phyloP scores from a whole-genome alignment of 1,140 invertebrate genomes.

The Tribolium madens region DNA sequence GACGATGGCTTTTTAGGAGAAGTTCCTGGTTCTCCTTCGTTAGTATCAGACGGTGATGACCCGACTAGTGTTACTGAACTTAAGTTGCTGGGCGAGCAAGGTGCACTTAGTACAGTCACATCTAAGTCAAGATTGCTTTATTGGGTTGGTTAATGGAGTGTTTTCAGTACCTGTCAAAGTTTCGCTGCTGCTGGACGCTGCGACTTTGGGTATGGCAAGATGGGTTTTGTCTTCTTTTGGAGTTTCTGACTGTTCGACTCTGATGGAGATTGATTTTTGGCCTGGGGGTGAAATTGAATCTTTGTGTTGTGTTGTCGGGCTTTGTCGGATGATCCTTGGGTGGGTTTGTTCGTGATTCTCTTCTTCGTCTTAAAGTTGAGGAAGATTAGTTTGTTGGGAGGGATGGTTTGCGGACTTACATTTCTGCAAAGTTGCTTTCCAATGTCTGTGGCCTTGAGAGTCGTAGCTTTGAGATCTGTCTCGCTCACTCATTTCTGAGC shows the following conservation, averaged over 20 bases:
- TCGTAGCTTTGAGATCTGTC: slow-evolving; percentile 67
- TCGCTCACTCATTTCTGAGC: slow-evolving; percentile 79
- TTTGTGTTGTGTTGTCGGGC: slow-evolving; percentile 56
- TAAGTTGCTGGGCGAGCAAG: slow-evolving; percentile 78
- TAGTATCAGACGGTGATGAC: slow-evolving; percentile 66
- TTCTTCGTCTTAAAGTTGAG: slow-evolving; percentile 68
- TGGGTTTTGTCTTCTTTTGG: slow-evolving; percentile 68
- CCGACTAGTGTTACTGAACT: slow-evolving; percentile 80
- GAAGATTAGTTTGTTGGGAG: slow-evolving; percentile 7
- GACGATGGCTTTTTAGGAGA: slow-evolving; percentile 18
- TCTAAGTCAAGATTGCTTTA: slow-evolving; percentile 48
- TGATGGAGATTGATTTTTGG: slow-evolving; percentile 59
- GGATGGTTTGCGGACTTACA: slow-evolving; percentile 64
- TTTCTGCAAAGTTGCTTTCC: slow-evolving; percentile 73
- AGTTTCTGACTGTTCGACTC: slow-evolving; percentile 54
- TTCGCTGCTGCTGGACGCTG: slow-evolving; percentile 79
- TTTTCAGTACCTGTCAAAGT: slow-evolving; percentile 75
- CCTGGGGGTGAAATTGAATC: slow-evolving; percentile 40
- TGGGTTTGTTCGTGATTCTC: slow-evolving; percentile 64
- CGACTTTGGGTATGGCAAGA: slow-evolving; percentile 77
- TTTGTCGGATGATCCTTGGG: slow-evolving; percentile 62
- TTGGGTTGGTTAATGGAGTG: not conserved
- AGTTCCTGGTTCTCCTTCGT: slow-evolving; percentile 56
- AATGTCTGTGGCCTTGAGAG: slow-evolving; percentile 69
- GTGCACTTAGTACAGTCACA: slow-evolving; percentile 68